Percentiles rank a stretch among this genome's conserved stretches.
These are phyloP conservation scores for Argya squamiceps DNA, from an alignment of 2,797 vertebrate genomes.

Conservation along the genomic window DNA sequence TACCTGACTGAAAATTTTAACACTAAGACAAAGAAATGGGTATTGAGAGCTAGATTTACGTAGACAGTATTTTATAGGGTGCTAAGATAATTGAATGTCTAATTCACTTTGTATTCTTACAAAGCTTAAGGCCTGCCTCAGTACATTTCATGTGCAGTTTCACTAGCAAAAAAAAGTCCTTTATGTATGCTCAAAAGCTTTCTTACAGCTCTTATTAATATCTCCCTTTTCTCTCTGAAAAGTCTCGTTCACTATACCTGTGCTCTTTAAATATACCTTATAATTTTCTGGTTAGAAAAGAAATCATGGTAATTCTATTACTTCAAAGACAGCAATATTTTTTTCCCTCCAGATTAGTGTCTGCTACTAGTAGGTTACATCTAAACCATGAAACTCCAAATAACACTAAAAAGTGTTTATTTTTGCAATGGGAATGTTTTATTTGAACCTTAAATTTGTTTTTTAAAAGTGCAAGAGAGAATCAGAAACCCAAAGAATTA, in stretches of 20 bases:
- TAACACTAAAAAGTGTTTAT: not conserved
- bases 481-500: not conserved
- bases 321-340: not conserved
- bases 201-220: not conserved
- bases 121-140: not conserved
- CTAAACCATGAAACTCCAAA: not conserved
- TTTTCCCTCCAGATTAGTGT: not conserved
- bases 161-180: not conserved
- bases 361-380: not conserved
- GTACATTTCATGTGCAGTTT: not conserved
- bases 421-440: not conserved
- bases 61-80: not conserved
- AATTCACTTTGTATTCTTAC: not conserved
- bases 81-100: not conserved
- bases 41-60: not conserved
- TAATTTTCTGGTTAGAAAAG: not conserved
- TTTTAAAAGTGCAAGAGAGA: not conserved
- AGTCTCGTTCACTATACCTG: not conserved
- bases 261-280: not conserved
- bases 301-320: not conserved
- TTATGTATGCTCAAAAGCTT: not conserved
- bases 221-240: not conserved
- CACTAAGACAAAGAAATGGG: not conserved
- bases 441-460: not conserved
- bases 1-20: not conserved